These are phyloP conservation scores for Diarsia mendica DNA, from an alignment of 2,888 invertebrate genomes.

Conservation along the genomic window DNA sequence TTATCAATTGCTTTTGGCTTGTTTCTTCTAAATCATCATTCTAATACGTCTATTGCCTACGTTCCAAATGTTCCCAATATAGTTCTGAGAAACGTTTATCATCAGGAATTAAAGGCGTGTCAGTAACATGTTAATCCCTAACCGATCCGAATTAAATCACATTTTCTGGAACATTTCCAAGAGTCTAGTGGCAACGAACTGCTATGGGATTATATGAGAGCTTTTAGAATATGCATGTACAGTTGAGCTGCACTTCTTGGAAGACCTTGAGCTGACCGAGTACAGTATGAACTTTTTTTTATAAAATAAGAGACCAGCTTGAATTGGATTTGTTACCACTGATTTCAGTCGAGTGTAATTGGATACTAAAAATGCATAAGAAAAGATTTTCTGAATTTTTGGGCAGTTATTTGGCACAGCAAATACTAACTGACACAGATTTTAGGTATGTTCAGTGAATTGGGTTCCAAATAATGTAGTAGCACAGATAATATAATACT, in stretches of 20 bases:
- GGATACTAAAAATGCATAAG: not conserved
- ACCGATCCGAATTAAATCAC: constrained; percentile 43
- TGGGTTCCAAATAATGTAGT: constrained; percentile 3
- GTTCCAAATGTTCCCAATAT: constrained; percentile 20
- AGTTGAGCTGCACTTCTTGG: not conserved
- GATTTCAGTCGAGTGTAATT: not conserved
- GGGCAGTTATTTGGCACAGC: not conserved
- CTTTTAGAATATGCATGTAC: constrained; percentile 10
- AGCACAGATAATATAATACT: too few relatives aligned
- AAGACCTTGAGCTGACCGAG: not conserved
- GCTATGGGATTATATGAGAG: constrained; percentile 6
- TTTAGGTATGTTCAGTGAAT: not conserved
- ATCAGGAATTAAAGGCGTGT: constrained; percentile 36
- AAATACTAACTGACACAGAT: not conserved
- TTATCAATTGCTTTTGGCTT: not conserved
- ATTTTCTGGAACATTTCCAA: constrained; percentile 53
- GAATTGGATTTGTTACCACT: not conserved
- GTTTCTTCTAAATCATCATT: not conserved
- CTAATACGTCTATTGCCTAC: not conserved
- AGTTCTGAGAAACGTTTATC: constrained; percentile 25
- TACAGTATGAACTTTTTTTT: not conserved
- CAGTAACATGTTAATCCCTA: constrained; percentile 42
- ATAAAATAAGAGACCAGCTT: not conserved
- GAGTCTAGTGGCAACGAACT: constrained; percentile 33
- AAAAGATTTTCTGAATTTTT: not conserved